Base-by-base conservation (phyloP, 1,140 invertebrate genomes). In the Marisa cornuarietis region DNA sequence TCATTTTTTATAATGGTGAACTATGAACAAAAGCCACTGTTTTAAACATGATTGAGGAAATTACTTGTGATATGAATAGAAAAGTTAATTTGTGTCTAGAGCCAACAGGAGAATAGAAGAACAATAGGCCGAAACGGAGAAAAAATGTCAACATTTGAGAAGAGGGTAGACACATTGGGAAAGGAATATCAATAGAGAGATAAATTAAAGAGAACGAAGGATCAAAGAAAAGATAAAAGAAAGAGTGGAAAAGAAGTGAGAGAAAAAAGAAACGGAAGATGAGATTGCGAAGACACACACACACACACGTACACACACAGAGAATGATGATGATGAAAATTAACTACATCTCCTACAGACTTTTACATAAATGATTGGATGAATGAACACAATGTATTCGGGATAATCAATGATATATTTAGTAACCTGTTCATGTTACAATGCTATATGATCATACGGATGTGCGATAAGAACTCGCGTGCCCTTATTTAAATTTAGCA, bases 51-150 rank as follows among this genome's bases (percentile, higher is more conserved):
- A 42, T 42, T n/a, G n/a, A n/a, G n/a, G n/a, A n/a, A n/a, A n/a
- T n/a, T 42, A 0, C 31, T 42, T 42, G 16, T 69, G 66, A 13
- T 31, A 24, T 13, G 1, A 31, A 69, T 16, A 26, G n/a, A n/a
- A 69, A 69, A 9, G 66, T 24, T 69, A 69, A 26, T 69, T 69
- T 14, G n/a, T n/a, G 14, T n/a, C n/a, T n/a, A 69, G 68, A 69
- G 68, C 5, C 3, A 69, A 31, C 5, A 31, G 42, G 68, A 69
- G 68, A 0, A 0, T 42, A 42, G 31, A 42, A 42, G 31, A 42
- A 42, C 0, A 42, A 42, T 0, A 42, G 31, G 31, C 0, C 31
- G 31, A 42, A 42, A 42, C 31, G 31, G 31, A 42, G 31, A 42
- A 6, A n/a, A 42, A 42, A 42, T 42, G 31, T 42, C 31, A 42